phyloP scores from a whole-genome alignment of 1,140 invertebrate genomes.

The fruit fly (Drosophila melanogaster) region DNA sequence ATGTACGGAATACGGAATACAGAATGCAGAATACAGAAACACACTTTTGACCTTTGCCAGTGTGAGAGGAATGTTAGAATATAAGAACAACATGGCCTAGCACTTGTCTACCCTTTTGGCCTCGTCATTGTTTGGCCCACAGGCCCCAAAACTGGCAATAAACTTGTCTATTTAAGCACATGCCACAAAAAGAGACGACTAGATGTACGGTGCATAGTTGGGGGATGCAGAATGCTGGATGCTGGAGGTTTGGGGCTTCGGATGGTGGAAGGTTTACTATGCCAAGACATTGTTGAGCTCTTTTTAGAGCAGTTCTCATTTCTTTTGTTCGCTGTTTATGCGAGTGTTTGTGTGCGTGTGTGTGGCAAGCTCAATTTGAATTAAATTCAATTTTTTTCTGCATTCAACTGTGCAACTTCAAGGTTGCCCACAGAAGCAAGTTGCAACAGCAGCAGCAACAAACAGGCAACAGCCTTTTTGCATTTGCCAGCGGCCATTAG shows the following conservation, averaged over 20 bases:
- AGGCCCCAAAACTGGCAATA: constrained; percentile 77
- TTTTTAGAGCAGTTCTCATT: constrained; percentile 44
- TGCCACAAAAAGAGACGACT: constrained; percentile 35
- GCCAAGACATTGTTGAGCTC: constrained; percentile 61
- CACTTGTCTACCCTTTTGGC: constrained; percentile 78
- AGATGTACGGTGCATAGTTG: not conserved
- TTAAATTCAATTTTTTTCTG: constrained; percentile 73
- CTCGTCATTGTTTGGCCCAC: constrained; percentile 76
- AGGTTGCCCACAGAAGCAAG: constrained; percentile 54
- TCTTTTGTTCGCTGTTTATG: constrained; percentile 40
- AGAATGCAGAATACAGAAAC: constrained; percentile 1
- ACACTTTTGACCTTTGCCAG: constrained; percentile 73
- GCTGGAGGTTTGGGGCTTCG: not conserved
- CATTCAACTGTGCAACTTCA: constrained; percentile 40
- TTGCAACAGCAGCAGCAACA: constrained; percentile 37
- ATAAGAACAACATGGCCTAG: constrained; percentile 46
- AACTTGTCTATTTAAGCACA: constrained; percentile 80
- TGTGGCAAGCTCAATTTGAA: constrained; percentile 70
- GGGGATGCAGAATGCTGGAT: not conserved
- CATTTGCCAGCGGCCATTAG: constrained; percentile 72
- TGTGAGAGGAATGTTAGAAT: not conserved
- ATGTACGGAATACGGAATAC: not conserved
- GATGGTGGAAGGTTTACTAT: constrained; percentile 21
- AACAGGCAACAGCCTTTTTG: constrained; percentile 53
- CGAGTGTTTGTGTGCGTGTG: not conserved